Base-by-base conservation (phyloP, 1,140 invertebrate species). In the Bradynema listronoti region DNA sequence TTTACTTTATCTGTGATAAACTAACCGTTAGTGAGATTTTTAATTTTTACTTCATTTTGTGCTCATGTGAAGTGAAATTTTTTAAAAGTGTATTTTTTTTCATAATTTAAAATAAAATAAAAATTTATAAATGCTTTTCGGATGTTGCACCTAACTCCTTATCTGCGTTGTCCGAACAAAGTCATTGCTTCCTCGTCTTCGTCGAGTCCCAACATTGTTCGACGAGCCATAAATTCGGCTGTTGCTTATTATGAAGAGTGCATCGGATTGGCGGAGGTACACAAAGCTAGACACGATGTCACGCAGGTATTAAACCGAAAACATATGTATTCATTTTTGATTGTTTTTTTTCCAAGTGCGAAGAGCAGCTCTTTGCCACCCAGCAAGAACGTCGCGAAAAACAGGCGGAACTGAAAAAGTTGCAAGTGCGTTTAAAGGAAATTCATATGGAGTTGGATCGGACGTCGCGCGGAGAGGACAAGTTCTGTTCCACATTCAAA, bases 361-460 rank as follows among this genome's bases (percentile, higher is more conserved):
- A 65, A 56, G 4, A 22, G 25, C 19, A 27, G 11, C 56, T 53
- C 50, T 45, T 39, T 39, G n/a, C 33, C 16, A 41, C 67, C 14
- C 53, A 54, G 43, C 69, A 59, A 46, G 36, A 19, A 29, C 75
- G 86, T 36, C 77, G 85, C 42, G 80, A 84, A 22, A 76, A 83
- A 16, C 84, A 84, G 30, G 75, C 79, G 9, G 75, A 83, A 61
- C 64, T 87, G 22, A 78, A 80, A 7, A 67, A 71, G 9, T 78
- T 86, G 7, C 85, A 87, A 60, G 77, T 79, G 19, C 81, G 83
- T 50, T 73, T 87, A 6, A 84, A 85, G 68, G 83, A 85, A 34
- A 78, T 87, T 2, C 83, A 85, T 65, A 79, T 80, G 1, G 85
- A 87, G 72, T 81, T 87, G 75, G 85, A 87, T 61, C 84, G 84